Conservation (phyloP, 2,113 vertebrate genomes). For the Forbesichthys agassizii region DNA sequence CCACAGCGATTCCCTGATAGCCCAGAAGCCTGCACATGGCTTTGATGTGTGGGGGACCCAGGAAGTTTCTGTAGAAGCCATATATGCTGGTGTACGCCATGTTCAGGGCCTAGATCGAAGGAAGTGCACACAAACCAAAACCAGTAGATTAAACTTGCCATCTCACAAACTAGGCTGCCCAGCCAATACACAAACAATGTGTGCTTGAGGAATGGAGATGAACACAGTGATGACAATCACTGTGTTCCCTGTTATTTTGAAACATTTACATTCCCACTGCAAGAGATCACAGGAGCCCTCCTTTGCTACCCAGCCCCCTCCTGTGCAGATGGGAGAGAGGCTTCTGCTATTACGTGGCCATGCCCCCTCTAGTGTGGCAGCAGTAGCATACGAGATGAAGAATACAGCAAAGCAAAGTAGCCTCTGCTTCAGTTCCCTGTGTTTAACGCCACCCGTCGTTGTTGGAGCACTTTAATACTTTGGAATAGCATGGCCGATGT, state of each 20-base stretch:
- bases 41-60: slow-evolving; percentile 97
- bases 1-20: slow-evolving; percentile 97
- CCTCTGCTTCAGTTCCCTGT: slow-evolving; percentile 19
- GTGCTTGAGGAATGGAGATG: too few relatives aligned
- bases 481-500: too few relatives aligned
- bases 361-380: slow-evolving; percentile 33
- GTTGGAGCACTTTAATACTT: too few relatives aligned
- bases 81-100: slow-evolving; percentile 98
- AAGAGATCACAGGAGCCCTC: slow-evolving; percentile 8
- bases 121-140: neutral
- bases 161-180: too few relatives aligned
- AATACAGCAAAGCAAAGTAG: neutral
- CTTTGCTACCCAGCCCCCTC: neutral
- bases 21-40: slow-evolving; percentile 96
- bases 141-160: too few relatives aligned
- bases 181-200: too few relatives aligned
- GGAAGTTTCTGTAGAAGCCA: slow-evolving; percentile 94
- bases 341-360: slow-evolving; percentile 48
- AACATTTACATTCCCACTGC: neutral
- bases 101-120: slow-evolving; percentile 86
- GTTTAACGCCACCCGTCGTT: neutral
- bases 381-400: slow-evolving; percentile 18
- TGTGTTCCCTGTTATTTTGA: neutral
- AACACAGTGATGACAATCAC: too few relatives aligned
- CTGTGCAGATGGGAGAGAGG: neutral